Conservation (phyloP, 2,113 vertebrate genomes). For the Zosterops hypoxanthus region DNA sequence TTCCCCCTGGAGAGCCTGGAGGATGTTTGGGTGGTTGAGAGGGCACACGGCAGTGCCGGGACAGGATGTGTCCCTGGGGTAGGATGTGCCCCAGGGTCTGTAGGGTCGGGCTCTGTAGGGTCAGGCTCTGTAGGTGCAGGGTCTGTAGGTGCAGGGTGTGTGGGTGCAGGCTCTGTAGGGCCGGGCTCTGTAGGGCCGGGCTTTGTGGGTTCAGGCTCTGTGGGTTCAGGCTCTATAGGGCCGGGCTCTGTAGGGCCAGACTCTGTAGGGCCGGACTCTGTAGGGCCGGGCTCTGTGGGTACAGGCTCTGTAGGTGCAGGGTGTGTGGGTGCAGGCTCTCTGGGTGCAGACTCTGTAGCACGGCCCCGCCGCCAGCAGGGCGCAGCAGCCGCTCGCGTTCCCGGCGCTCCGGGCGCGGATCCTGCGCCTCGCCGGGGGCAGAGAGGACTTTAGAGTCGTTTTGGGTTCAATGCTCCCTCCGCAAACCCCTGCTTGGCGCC, state of each 20-base stretch:
- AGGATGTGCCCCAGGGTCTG: neutral
- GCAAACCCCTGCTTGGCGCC: neutral
- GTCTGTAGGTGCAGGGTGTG: neutral
- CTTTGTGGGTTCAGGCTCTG: neutral
- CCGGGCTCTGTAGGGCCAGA: neutral
- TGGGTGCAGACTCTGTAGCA: neutral
- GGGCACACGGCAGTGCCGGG: fast-evolving
- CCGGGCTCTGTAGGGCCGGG: too few species aligned
- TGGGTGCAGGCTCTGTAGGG: neutral
- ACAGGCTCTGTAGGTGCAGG: neutral
- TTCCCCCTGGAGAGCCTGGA: fast-evolving
- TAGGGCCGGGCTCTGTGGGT: fast-evolving
- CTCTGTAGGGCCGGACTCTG: neutral
- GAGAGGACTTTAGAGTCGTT: fast-evolving
- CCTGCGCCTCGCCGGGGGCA: neutral
- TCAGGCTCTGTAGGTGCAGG: neutral
- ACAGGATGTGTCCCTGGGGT: neutral
- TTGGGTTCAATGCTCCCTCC: fast-evolving
- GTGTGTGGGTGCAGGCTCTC: fast-evolving
- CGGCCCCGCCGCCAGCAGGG: slow-evolving; percentile 65
- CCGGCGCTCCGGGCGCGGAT: neutral
- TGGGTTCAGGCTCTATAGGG: neutral
- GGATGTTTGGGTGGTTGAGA: fast-evolving
- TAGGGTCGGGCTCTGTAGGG: neutral
- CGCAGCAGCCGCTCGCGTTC: slow-evolving; percentile 47